Evolutionary conservation across 2,888 invertebrate genomes (phyloP), one percentile per base, ranked within the genome.

Genomic region (Brachypalpus laphriformis): DNA sequence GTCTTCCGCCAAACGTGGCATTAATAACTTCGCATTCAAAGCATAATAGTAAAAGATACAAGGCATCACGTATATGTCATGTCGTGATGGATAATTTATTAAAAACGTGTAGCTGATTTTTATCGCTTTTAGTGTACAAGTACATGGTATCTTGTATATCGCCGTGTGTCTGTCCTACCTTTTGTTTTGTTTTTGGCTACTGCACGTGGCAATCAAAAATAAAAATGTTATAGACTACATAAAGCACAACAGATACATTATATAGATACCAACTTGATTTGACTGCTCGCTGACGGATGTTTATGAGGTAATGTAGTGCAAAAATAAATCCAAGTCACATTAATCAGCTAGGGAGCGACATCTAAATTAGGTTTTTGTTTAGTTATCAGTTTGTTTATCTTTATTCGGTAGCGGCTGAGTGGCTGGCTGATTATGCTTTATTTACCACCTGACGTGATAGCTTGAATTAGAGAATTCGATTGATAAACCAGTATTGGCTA

Each of bases 341-440:
- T 14, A 28, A 28, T 54, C 54, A 28, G 16, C 2, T 8, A 4
- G 25, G 25, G 47, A 47, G n/a, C 14, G 61, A 63, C 61, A 61
- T 28, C 16, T 42, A 16, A 61, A 61, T 47, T 28, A 45, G 61
- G n/a, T 61, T 61, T 47, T 11, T 63, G 47, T 28, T 31, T 3
- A 14, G 45, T 20, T 63, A 63, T 63, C 63, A 47, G 31, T 31
- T 47, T 16, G 45, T 63, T 47, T 63, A 63, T 63, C 63, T 61
- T 40, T 22, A 34, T 37, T 34, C 11, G 22, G 37, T 22, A 22
- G 57, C 42, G 1, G 9, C 25, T 61, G 22, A 2, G 16, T 22
- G 16, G 42, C 4, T 40, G n/a, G 37, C 3, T 14, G n/a, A 40
- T 14, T 14, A 40, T 37, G n/a, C n/a, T n/a, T n/a, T n/a, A n/a